These are phyloP conservation scores for Calephelis perditalis DNA, from an alignment of 2,888 invertebrate genomes.

Conservation along the genomic window DNA sequence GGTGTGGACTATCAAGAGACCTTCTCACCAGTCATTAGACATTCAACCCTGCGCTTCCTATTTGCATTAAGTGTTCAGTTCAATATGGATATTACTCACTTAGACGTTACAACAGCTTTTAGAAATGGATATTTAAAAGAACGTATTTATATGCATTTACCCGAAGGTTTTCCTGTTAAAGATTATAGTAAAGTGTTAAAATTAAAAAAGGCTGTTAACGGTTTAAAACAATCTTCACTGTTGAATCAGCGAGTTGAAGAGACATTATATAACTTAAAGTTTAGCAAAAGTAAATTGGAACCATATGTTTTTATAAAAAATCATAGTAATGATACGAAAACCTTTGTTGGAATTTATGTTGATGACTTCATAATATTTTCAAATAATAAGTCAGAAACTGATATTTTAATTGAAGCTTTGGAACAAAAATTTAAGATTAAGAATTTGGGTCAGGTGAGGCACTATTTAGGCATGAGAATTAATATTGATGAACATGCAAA, in stretches of 20 bases:
- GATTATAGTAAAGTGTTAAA: not conserved
- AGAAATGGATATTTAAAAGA: slow-evolving; percentile 6
- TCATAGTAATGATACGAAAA: slow-evolving; percentile 14
- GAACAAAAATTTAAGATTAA: slow-evolving; percentile 22
- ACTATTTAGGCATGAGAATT: slow-evolving; percentile 7
- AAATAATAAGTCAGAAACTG: slow-evolving; percentile 18
- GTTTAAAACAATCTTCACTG: slow-evolving; percentile 18
- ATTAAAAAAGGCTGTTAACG: slow-evolving; percentile 43
- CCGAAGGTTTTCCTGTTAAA: slow-evolving; percentile 6
- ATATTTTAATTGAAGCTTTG: slow-evolving; percentile 14
- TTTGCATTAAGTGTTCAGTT: slow-evolving; percentile 2
- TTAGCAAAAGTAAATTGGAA: slow-evolving; percentile 18
- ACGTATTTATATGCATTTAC: too few species aligned
- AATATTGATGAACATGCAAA: slow-evolving; percentile 15
- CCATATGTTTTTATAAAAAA: slow-evolving; percentile 20
- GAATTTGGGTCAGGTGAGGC: slow-evolving; percentile 19
- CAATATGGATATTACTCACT: not conserved
- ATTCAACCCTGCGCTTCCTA: not conserved
- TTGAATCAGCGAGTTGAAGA: slow-evolving; percentile 20
- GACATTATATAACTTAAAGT: slow-evolving; percentile 15
- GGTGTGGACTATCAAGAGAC: not conserved
- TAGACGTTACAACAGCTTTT: slow-evolving; percentile 14
- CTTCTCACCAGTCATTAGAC: not conserved
- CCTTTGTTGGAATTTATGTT: slow-evolving; percentile 19
- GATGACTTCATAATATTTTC: slow-evolving; percentile 25